A percentile compares a stretch with the other conserved stretches of the same genome.
phyloP scores from a whole-genome alignment of 2,113 vertebrate species.

The Cepphus grylle region DNA sequence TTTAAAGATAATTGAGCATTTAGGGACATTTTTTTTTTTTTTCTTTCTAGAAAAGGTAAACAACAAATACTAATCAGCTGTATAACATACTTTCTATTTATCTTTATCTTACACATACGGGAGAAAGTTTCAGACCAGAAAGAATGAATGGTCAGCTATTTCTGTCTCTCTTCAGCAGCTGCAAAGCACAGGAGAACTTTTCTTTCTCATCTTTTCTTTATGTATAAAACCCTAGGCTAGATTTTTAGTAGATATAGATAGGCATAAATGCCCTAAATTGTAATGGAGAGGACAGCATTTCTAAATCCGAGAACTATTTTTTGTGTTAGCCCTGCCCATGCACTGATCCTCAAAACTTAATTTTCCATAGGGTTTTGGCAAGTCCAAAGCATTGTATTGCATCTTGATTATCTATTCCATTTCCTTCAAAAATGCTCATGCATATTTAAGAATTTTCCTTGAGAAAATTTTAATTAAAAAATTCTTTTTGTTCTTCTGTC shows the following conservation, averaged over 20 bases:
- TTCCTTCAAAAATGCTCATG: neutral
- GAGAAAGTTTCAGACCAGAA: neutral
- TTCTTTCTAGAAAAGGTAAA: neutral
- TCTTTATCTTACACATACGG: accelerated
- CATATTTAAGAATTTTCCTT: neutral
- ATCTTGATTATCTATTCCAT: neutral
- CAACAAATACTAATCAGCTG: neutral
- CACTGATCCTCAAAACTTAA: neutral
- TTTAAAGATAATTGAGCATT: neutral
- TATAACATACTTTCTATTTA: neutral
- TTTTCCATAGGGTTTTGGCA: neutral
- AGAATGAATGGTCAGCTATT: neutral
- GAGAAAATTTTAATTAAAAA: neutral
- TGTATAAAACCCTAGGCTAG: neutral
- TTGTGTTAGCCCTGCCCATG: neutral
- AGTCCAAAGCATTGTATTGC: neutral
- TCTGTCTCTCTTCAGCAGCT: neutral
- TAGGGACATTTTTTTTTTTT: neutral
- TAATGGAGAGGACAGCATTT: neutral
- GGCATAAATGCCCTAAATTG: neutral
- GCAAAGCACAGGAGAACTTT: neutral
- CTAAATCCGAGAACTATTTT: neutral
- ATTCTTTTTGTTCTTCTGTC: neutral
- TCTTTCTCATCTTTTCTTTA: neutral
- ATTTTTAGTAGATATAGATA: neutral